Conservation (phyloP, 2,888 invertebrate species). For the Drosophila paramelanica region DNA sequence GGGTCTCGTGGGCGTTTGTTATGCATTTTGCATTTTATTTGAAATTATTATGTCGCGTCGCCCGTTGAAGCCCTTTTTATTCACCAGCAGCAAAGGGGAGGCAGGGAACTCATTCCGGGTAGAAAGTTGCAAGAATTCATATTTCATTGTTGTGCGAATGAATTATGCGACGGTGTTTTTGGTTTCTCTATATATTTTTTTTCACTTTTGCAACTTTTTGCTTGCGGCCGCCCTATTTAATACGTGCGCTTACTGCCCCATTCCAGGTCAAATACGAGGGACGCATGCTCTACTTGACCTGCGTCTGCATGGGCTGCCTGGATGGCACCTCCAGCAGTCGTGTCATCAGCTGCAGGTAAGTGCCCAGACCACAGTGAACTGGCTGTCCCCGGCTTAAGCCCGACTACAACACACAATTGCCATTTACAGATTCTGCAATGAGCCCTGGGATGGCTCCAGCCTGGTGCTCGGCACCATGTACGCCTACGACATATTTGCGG, state of each 20-base stretch:
- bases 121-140: slow-evolving; percentile 72
- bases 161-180: slow-evolving; percentile 60
- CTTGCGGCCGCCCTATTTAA: slow-evolving; percentile 24
- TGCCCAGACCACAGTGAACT: background rate
- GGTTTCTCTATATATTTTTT: background rate
- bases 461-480: slow-evolving; percentile 99
- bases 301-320: slow-evolving; percentile 97
- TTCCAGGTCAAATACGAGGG: slow-evolving; percentile 95
- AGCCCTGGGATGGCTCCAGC: slow-evolving; percentile 96
- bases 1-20: slow-evolving; percentile 69
- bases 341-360: slow-evolving; percentile 90
- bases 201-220: background rate
- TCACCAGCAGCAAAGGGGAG: background rate
- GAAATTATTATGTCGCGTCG: slow-evolving; percentile 82
- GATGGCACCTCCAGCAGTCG: slow-evolving; percentile 92
- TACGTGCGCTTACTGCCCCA: slow-evolving; percentile 5
- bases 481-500: slow-evolving; percentile 98
- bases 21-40: slow-evolving; percentile 81
- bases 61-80: slow-evolving; percentile 44
- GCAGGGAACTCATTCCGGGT: slow-evolving; percentile 13
- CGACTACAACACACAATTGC: background rate
- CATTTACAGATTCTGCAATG: slow-evolving; percentile 88
- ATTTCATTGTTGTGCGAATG: slow-evolving; percentile 71
- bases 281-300: slow-evolving; percentile 94
- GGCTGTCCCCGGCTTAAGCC: background rate